These are phyloP conservation scores for Neoseiulus cucumeris DNA, from an alignment of 1,140 invertebrate genomes.

Conservation along the genomic window DNA sequence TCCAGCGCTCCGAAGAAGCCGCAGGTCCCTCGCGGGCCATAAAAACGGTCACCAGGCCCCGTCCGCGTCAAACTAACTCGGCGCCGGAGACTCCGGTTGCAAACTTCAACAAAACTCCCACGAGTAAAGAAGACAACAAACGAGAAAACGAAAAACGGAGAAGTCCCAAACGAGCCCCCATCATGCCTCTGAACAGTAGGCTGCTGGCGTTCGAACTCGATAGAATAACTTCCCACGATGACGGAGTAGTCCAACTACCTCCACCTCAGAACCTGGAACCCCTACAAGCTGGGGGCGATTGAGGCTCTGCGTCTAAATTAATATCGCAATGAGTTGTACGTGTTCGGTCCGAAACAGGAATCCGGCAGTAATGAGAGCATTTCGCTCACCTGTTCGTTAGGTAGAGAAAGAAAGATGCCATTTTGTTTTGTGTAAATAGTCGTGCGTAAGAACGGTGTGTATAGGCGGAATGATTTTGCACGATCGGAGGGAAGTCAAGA, in stretches of 20 bases:
- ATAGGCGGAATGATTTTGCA: no score
- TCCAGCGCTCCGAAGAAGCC: neutral
- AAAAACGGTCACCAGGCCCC: neutral
- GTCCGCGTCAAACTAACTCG: neutral
- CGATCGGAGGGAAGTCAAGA: no score
- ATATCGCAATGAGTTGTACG: no score
- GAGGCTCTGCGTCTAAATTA: no score
- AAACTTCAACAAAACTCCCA: neutral
- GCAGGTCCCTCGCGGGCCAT: neutral
- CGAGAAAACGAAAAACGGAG: neutral
- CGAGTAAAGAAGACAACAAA: neutral
- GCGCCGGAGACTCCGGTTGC: neutral
- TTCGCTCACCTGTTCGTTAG: no score
- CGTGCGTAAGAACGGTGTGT: no score
- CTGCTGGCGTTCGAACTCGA: constrained; percentile 8
- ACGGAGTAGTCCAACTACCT: neutral
- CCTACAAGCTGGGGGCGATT: no score
- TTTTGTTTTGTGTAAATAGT: no score
- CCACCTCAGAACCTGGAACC: no score
- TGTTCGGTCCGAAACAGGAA: no score
- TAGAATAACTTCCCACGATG: neutral
- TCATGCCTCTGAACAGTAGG: neutral
- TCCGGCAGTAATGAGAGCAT: no score
- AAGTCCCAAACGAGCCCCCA: constrained; percentile 3
- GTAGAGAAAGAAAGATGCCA: no score